phyloP scores from a whole-genome alignment of 2,888 invertebrate species.

The Volucella bombylans region DNA sequence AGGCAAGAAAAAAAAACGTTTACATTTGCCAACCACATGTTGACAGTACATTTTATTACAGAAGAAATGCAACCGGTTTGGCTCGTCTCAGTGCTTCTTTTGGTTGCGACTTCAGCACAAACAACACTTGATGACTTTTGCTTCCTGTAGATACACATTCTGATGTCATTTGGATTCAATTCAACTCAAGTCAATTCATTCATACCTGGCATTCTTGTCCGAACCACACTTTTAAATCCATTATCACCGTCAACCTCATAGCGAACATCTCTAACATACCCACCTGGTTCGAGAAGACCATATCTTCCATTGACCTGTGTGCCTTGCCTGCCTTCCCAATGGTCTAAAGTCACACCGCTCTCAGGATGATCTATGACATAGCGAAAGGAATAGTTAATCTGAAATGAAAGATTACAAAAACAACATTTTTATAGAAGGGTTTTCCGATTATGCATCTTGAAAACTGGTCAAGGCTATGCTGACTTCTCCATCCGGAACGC shows the following conservation, averaged over 20 bases:
- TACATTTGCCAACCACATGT: not conserved
- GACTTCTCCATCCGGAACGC: conserved; percentile 25
- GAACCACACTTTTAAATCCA: conserved; percentile 78
- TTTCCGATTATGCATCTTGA: conserved; percentile 23
- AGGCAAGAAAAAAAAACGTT: too few relatives aligned
- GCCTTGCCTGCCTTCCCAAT: conserved; percentile 79
- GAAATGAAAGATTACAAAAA: not conserved
- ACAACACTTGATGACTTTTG: conserved; percentile 77
- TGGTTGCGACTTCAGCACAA: conserved; percentile 76
- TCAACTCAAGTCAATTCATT: not conserved
- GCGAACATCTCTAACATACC: conserved; percentile 79
- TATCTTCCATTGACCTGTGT: conserved; percentile 78
- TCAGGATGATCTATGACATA: conserved; percentile 79
- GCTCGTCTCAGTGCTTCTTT: conserved; percentile 76
- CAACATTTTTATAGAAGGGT: conserved; percentile 24
- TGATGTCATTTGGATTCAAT: not conserved
- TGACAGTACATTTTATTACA: conserved; percentile 21
- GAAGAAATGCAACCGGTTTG: conserved; percentile 78
- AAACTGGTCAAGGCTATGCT: conserved; percentile 39
- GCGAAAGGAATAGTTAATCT: conserved; percentile 79
- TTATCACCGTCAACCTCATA: conserved; percentile 79
- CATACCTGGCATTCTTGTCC: conserved; percentile 77
- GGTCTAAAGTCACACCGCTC: conserved; percentile 79
- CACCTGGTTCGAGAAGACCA: conserved; percentile 79
- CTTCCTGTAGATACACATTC: conserved; percentile 74